phyloP scores from a whole-genome alignment of 2,113 vertebrate genomes.

The Periophthalmus modestus region DNA sequence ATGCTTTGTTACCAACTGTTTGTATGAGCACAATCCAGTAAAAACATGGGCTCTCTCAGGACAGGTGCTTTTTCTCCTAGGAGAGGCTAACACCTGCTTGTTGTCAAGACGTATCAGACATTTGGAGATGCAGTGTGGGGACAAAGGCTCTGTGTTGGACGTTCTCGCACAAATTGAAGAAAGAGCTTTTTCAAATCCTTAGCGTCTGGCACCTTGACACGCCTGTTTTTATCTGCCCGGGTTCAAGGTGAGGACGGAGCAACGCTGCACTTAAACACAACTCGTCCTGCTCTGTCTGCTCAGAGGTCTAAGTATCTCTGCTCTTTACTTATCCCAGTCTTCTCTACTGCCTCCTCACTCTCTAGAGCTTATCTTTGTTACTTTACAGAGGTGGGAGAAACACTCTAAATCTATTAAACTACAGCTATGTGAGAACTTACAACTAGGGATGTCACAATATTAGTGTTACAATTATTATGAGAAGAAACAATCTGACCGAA shows the following conservation, averaged over 20 bases:
- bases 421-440: not conserved
- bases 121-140: conserved; percentile 32
- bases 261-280: conserved; percentile 50
- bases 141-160: conserved; percentile 22
- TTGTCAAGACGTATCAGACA: conserved; percentile 39
- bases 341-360: conserved; percentile 2
- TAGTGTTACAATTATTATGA: too few species aligned
- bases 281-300: not conserved
- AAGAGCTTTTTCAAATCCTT: conserved; percentile 29
- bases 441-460: too few species aligned
- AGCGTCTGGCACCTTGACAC: conserved; percentile 38
- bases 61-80: conserved; percentile 2
- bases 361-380: conserved; percentile 48
- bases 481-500: too few species aligned
- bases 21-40: conserved; percentile 1
- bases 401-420: not conserved
- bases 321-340: not conserved
- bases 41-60: conserved; percentile 11
- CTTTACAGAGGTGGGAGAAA: conserved; percentile 39
- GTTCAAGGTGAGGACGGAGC: conserved; percentile 51
- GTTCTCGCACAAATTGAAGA: conserved; percentile 45
- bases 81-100: conserved; percentile 39
- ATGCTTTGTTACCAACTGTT: conserved; percentile 17
- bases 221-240: conserved; percentile 54
- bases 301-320: conserved; percentile 1